Conservation (phyloP, 1,140 invertebrate species). For the Dinoponera quadriceps region DNA sequence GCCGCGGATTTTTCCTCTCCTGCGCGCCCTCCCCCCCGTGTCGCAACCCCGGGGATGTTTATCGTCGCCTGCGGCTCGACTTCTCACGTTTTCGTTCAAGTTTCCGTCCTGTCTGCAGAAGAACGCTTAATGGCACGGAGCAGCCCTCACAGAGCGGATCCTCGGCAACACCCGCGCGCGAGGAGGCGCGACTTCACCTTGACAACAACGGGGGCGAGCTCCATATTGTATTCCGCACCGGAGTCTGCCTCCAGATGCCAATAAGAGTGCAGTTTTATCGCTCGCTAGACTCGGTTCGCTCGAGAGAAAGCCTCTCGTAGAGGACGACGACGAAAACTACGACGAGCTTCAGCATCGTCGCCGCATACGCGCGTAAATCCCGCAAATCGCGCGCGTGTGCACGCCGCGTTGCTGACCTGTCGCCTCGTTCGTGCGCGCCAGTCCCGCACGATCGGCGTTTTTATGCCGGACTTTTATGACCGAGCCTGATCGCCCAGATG, state of each 20-base stretch:
- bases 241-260: constrained; percentile 7
- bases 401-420: background rate
- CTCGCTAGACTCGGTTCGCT: background rate
- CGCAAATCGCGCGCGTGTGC: constrained; percentile 28
- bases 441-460: constrained; percentile 19
- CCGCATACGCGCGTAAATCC: constrained; percentile 47
- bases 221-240: constrained; percentile 37
- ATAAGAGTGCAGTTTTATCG: constrained; percentile 52
- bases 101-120: background rate
- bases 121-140: constrained; percentile 24
- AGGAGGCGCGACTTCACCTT: background rate
- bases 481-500: constrained; percentile 26
- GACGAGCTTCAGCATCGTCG: constrained; percentile 21
- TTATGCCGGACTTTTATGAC: constrained; percentile 29
- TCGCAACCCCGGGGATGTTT: constrained; percentile 36
- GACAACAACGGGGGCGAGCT: constrained; percentile 8
- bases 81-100: constrained; percentile 19
- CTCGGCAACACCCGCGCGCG: too few relatives aligned
- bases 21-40: background rate
- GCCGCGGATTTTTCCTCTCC: background rate
- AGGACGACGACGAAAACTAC: background rate
- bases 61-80: constrained; percentile 5
- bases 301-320: background rate
- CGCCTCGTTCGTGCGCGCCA: constrained; percentile 11
- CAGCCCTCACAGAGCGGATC: background rate